Conservation (phyloP, 2,113 vertebrate genomes). For the Dissostichus mawsoni region DNA sequence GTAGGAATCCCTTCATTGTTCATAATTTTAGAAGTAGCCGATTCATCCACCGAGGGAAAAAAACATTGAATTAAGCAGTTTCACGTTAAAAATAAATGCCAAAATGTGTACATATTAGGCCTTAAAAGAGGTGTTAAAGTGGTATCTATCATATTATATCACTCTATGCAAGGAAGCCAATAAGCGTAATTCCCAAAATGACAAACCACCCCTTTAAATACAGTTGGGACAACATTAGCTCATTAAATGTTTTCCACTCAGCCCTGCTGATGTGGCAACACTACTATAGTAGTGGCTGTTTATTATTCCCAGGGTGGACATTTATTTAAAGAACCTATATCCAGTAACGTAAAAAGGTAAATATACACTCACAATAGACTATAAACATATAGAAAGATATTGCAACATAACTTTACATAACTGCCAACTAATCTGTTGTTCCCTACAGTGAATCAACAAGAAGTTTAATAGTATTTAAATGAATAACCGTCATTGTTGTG, state of each 20-base stretch:
- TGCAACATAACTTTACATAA: neutral
- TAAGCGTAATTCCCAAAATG: neutral
- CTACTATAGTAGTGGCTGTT: neutral
- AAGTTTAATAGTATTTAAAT: constrained; percentile 2
- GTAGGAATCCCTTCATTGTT: too few relatives aligned
- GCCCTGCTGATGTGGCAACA: neutral
- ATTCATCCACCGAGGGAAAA: too few relatives aligned
- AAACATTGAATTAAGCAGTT: too few relatives aligned
- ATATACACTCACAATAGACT: neutral
- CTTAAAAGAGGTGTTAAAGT: too few relatives aligned
- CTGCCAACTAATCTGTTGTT: neutral
- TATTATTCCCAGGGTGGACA: neutral
- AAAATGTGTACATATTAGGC: too few relatives aligned
- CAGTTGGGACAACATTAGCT: neutral
- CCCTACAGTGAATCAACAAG: constrained; percentile 1
- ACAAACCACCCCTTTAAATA: neutral
- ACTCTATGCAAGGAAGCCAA: neutral
- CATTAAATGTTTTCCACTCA: neutral
- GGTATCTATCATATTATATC: neutral
- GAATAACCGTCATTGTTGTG: neutral
- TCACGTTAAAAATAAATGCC: too few relatives aligned
- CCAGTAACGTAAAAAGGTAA: neutral
- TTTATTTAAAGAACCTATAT: neutral
- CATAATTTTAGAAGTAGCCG: too few relatives aligned
- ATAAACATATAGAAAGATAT: too few relatives aligned